Evolutionary conservation across 2,888 invertebrate genomes (phyloP).

Genomic region (Electrophaes corylata): DNA sequence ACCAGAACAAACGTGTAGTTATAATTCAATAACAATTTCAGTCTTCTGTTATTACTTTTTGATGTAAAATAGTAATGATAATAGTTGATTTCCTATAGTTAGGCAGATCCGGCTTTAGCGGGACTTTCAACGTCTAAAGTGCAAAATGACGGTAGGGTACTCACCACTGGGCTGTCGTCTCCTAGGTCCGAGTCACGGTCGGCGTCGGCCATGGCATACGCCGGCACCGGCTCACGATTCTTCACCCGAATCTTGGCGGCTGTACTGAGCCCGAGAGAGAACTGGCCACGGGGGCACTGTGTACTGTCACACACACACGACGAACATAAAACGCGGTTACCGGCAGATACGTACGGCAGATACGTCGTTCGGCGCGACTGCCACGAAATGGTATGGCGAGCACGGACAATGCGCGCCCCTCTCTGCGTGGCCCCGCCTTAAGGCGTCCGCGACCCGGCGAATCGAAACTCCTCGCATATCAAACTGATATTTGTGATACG

Average conservation of each 20-base stretch:
- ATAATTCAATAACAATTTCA: background rate
- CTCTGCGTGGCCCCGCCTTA: conserved; percentile 70
- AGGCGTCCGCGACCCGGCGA: conserved; percentile 79
- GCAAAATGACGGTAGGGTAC: conserved; percentile 56
- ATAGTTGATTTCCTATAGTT: background rate
- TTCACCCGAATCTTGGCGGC: conserved; percentile 94
- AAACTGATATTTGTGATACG: conserved; percentile 79
- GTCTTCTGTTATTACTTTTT: too few species aligned
- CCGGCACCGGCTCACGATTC: conserved; percentile 94
- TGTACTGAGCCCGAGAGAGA: conserved; percentile 62
- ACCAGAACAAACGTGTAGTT: background rate
- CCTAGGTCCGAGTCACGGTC: conserved; percentile 89
- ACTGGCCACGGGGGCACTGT: conserved; percentile 64
- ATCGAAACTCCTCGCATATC: conserved; percentile 78
- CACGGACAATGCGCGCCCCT: conserved; percentile 56
- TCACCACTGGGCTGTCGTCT: conserved; percentile 90
- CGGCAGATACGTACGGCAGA: conserved; percentile 44
- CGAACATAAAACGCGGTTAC: conserved; percentile 52
- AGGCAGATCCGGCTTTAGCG: background rate
- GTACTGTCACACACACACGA: conserved; percentile 63
- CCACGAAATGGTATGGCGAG: conserved; percentile 71
- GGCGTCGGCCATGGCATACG: conserved; percentile 91
- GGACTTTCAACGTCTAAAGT: background rate
- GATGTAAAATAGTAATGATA: too few species aligned
- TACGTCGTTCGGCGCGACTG: conserved; percentile 62